phyloP scores from a whole-genome alignment of 35 echinoderm and acorn worm genomes.

The Anneissia japonica region DNA sequence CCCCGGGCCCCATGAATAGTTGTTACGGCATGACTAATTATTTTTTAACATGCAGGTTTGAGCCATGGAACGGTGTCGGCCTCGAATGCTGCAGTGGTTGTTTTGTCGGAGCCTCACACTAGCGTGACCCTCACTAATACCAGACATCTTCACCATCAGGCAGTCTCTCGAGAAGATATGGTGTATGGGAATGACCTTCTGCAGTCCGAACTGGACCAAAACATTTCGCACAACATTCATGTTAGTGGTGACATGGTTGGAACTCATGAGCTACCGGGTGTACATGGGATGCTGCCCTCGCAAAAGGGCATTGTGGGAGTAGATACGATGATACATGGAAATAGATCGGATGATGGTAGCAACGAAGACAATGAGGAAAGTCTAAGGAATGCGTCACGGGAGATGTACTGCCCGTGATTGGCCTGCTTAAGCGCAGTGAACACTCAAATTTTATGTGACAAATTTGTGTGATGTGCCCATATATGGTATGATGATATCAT shows the following conservation, averaged over 20 bases:
- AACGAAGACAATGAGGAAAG: neutral
- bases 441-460: no score
- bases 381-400: neutral
- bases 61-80: neutral
- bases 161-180: constrained; percentile 7
- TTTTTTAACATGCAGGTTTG: neutral
- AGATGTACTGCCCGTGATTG: neutral
- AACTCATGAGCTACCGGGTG: neutral
- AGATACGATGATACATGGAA: neutral
- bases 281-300: neutral
- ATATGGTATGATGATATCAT: no score
- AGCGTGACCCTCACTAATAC: neutral
- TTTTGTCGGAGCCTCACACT: constrained; percentile 2
- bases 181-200: constrained; percentile 51
- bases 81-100: neutral
- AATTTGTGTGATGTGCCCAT: no score
- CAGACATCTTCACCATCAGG: neutral
- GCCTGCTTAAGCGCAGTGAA: no score
- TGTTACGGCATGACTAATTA: no score
- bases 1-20: no score
- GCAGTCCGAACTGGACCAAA: constrained; percentile 49
- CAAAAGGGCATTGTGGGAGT: neutral
- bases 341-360: neutral
- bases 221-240: neutral
- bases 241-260: neutral